Evolutionary conservation across 2,797 vertebrate genomes (phyloP), one percentile per base, ranked within the genome.

Genomic region (Rhadinocentrus ornatus): DNA sequence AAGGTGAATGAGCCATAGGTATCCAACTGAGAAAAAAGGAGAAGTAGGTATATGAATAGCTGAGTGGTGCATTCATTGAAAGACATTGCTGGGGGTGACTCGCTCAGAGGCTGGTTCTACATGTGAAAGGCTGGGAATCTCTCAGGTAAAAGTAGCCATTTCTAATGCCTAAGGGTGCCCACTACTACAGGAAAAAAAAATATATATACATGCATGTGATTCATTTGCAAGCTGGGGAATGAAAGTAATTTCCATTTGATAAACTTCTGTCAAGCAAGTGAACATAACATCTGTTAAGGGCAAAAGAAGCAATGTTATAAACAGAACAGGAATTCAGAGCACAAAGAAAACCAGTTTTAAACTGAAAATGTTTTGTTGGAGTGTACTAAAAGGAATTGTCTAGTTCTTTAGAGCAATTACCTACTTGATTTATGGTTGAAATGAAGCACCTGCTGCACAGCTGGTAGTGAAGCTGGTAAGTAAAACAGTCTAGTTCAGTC

Each of bases 21-120:
- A 66, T 85, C 87, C 82, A 69, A 62, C 86, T 73, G 80, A 78
- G 82, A 82, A 69, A 79, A 75, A 80, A 68, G 57, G 22, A 69
- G 73, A 69, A 79, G n/a, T n/a, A n/a, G n/a, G n/a, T n/a, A n/a
- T n/a, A n/a, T n/a, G n/a, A n/a, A 77, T 32, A 71, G 81, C 81
- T 84, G 80, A 84, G 83, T 3, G 65, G 77, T 73, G 64, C 76
- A 66, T 80, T 86, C 75, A 61, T 77, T 69, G 67, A 67, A 76
- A 75, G 55, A 57, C 75, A 62, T 31, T 58, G 59, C 62, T 0
- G 52, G 26, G 64, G 44, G 18, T 60, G 63, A 72, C 74, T 83
- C 59, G 66, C 73, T 56, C 29, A 24, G 78, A 59, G 71, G 26
- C 22, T 29, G 24, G 52, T 67, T 73, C 66, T 69, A 78, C 77